Conservation (phyloP, 2,113 vertebrate genomes). For the Zootoca vivipara region DNA sequence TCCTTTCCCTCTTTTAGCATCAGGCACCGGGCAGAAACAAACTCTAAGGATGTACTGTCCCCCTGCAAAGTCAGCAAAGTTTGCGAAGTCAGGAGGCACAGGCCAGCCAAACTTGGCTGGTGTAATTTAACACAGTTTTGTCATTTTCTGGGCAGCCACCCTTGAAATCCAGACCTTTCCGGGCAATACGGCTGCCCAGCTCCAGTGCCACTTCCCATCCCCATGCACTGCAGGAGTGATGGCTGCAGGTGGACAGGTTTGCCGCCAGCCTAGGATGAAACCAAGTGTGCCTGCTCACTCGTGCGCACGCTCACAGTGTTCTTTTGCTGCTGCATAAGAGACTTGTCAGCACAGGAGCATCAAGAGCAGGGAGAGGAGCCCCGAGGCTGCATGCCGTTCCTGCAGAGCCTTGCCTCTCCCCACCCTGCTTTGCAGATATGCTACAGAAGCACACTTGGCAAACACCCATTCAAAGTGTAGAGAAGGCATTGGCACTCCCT, state of each 20-base stretch:
- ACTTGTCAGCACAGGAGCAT: neutral
- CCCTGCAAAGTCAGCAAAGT: too few species aligned
- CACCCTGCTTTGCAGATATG: neutral
- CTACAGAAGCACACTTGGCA: neutral
- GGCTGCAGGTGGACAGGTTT: conserved; percentile 8
- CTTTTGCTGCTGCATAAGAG: neutral
- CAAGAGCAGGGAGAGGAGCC: neutral
- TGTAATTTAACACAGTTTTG: too few species aligned
- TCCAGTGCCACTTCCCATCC: neutral
- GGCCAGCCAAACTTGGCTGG: too few species aligned
- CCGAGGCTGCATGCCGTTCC: neutral
- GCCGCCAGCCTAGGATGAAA: neutral
- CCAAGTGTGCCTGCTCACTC: neutral
- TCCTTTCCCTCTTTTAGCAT: too few species aligned
- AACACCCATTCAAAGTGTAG: neutral
- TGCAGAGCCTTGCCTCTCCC: neutral
- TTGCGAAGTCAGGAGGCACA: too few species aligned
- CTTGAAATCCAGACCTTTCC: neutral
- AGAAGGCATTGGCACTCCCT: neutral
- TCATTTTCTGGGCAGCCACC: neutral
- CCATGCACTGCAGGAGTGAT: neutral
- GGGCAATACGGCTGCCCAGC: neutral
- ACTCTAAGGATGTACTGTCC: too few species aligned
- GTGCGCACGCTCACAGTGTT: neutral
- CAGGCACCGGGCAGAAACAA: too few species aligned